Percentiles rank a stretch among this genome's conserved stretches.
These are phyloP conservation scores for Taxidea taxus DNA, from an alignment of 2,113 vertebrate species.

Conservation along the genomic window DNA sequence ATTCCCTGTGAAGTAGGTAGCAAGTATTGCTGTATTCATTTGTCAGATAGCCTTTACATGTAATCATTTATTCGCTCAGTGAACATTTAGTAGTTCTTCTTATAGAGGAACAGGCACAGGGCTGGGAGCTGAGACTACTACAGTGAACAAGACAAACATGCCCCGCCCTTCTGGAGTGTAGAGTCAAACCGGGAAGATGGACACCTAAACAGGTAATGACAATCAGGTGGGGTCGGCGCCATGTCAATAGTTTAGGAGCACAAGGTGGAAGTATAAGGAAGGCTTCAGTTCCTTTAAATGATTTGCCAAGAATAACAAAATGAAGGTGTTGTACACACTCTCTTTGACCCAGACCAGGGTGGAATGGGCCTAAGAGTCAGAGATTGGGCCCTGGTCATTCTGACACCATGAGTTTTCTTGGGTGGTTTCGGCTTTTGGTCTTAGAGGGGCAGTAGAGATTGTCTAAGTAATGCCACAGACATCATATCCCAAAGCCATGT, in stretches of 20 bases:
- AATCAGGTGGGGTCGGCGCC: neutral
- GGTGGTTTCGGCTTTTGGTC: neutral
- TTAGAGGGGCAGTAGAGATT: neutral
- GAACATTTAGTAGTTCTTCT: neutral
- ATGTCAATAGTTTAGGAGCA: neutral
- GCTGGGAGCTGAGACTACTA: neutral
- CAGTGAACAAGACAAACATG: neutral
- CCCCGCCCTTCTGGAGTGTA: neutral
- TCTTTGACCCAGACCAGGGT: neutral
- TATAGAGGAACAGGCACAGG: neutral
- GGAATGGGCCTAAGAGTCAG: neutral
- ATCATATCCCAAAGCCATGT: neutral
- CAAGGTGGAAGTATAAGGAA: neutral
- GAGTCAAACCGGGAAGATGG: neutral
- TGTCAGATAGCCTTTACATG: neutral
- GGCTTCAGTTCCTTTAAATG: neutral
- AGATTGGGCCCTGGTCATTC: neutral
- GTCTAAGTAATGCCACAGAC: neutral
- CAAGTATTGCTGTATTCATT: neutral
- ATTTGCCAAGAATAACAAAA: neutral
- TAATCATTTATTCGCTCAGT: neutral
- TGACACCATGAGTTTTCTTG: neutral
- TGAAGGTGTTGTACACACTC: neutral
- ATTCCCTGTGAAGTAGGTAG: neutral
- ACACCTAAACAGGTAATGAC: neutral